These are phyloP conservation scores for Iselma pallidipennis DNA, from an alignment of 2,888 invertebrate genomes.

Conservation along the genomic window DNA sequence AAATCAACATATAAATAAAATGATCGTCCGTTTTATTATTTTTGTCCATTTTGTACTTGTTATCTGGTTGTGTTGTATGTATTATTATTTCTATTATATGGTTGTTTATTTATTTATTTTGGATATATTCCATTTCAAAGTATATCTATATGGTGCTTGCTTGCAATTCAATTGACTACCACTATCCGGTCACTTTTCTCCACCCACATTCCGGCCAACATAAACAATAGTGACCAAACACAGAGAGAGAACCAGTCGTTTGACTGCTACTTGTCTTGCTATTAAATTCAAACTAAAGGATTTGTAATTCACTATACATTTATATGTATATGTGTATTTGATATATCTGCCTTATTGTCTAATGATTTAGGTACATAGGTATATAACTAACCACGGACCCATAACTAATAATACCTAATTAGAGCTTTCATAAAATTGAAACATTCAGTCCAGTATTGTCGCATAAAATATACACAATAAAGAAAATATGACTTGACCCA, in stretches of 20 bases:
- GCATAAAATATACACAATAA: background rate
- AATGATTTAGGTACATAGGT: background rate
- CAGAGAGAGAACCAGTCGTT: background rate
- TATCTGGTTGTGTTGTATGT: background rate
- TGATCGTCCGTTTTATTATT: background rate
- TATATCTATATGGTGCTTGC: too few species aligned
- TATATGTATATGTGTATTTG: background rate
- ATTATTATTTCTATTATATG: background rate
- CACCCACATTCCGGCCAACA: too few species aligned
- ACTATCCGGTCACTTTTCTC: too few species aligned
- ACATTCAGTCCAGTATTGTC: background rate
- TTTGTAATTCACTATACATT: background rate
- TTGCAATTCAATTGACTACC: too few species aligned
- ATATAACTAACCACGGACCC: background rate
- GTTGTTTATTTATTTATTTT: background rate
- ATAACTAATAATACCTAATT: background rate
- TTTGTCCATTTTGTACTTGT: background rate
- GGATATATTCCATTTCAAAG: too few species aligned
- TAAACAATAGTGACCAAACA: background rate
- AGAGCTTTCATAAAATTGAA: background rate
- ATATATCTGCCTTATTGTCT: background rate
- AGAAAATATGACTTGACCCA: too few species aligned
- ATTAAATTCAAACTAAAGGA: background rate
- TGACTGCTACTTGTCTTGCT: background rate
- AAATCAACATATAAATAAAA: background rate